These are phyloP conservation scores for Lymantria dispar DNA, from an alignment of 2,888 invertebrate genomes.

Conservation along the genomic window DNA sequence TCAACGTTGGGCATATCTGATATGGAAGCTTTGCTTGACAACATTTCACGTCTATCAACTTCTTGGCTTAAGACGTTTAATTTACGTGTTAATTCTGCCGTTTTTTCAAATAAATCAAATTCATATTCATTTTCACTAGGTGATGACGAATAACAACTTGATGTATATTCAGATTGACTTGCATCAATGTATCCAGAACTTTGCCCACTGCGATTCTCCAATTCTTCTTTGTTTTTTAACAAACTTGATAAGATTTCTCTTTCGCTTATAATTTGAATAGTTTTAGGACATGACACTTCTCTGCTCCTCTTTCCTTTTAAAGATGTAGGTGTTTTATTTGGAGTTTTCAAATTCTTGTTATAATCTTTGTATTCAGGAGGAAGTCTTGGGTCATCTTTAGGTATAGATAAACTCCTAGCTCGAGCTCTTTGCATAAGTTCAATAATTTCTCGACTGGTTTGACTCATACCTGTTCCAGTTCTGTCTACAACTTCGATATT, in stretches of 20 bases:
- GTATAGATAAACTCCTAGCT: slow-evolving; percentile 75
- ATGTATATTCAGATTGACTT: slow-evolving; percentile 78
- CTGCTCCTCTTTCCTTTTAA: slow-evolving; percentile 49
- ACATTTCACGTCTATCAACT: slow-evolving; percentile 53
- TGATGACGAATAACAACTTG: slow-evolving; percentile 77
- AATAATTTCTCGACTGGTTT: slow-evolving; percentile 74
- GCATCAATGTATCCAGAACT: slow-evolving; percentile 77
- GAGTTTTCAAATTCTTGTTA: slow-evolving; percentile 78
- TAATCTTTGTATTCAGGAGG: slow-evolving; percentile 57
- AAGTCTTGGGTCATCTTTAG: slow-evolving; percentile 74
- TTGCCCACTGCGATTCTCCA: slow-evolving; percentile 59
- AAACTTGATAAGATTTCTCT: slow-evolving; percentile 79
- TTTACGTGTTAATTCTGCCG: slow-evolving; percentile 71
- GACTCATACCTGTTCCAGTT: slow-evolving; percentile 68
- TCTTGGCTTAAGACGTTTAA: slow-evolving; percentile 69
- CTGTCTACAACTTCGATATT: slow-evolving; percentile 47
- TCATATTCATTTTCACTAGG: slow-evolving; percentile 79
- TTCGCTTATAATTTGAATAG: slow-evolving; percentile 75
- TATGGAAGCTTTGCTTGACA: slow-evolving; percentile 48
- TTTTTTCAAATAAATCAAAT: slow-evolving; percentile 72
- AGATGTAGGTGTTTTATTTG: slow-evolving; percentile 70
- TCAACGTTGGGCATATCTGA: slow-evolving; percentile 33
- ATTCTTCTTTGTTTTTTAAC: slow-evolving; percentile 56
- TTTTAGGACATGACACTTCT: slow-evolving; percentile 79
- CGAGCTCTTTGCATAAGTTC: slow-evolving; percentile 75